These are phyloP conservation scores for Channallabes apus DNA, from an alignment of 2,797 vertebrate species.

Conservation along the genomic window DNA sequence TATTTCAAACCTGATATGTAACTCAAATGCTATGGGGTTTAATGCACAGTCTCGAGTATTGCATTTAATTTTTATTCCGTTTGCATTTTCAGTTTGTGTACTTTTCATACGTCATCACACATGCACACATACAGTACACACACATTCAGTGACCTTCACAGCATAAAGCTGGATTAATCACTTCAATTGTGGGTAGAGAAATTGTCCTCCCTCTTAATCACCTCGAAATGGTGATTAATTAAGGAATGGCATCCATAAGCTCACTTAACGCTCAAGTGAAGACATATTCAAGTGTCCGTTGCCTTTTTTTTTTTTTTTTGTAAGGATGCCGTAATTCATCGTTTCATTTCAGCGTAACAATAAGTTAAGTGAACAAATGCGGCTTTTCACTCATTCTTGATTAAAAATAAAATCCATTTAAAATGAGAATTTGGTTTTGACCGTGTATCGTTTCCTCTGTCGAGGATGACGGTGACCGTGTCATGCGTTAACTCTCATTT, in stretches of 20 bases:
- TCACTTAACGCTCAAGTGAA: slow-evolving; percentile 67
- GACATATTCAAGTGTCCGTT: slow-evolving; percentile 36
- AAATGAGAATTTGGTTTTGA: not conserved
- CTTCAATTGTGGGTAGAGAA: slow-evolving; percentile 62
- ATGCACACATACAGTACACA: not conserved
- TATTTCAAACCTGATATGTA: not conserved
- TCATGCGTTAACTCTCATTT: not conserved
- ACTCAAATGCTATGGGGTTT: not conserved
- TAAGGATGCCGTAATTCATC: not conserved
- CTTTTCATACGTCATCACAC: slow-evolving; percentile 52
- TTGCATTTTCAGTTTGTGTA: slow-evolving; percentile 16
- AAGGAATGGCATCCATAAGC: slow-evolving; percentile 63
- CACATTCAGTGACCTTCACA: slow-evolving; percentile 77
- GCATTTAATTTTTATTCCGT: not conserved
- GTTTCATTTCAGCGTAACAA: not conserved
- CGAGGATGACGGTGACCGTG: not conserved
- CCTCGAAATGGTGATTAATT: slow-evolving; percentile 79
- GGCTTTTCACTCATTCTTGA: not conserved
- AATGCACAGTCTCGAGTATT: not conserved
- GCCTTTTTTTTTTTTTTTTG: not conserved
- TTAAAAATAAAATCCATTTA: not conserved
- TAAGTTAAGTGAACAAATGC: not conserved
- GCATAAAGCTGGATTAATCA: slow-evolving; percentile 76
- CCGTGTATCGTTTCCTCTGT: not conserved
- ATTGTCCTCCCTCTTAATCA: slow-evolving; percentile 76